These are phyloP conservation scores for honey bee (Apis mellifera) DNA, from an alignment of 1,140 invertebrate species.

Conservation along the genomic window DNA sequence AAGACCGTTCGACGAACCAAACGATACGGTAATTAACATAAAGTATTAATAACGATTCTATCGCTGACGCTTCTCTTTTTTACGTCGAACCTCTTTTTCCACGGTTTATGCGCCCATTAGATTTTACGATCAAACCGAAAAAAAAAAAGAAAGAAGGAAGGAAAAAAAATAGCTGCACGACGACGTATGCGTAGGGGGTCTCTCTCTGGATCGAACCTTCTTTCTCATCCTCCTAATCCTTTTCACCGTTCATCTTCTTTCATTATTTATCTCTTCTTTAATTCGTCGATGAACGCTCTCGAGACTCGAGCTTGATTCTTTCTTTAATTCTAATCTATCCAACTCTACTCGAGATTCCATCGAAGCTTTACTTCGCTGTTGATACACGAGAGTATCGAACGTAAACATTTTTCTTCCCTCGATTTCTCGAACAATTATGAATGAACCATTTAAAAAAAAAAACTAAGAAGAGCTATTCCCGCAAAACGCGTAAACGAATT, in stretches of 20 bases:
- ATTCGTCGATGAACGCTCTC: too few species aligned
- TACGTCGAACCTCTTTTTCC: constrained; percentile 75
- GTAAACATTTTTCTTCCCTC: too few species aligned
- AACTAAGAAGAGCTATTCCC: not conserved
- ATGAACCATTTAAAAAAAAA: not conserved
- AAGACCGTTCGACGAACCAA: constrained; percentile 74
- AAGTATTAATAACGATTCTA: constrained; percentile 79
- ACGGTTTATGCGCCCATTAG: constrained; percentile 79
- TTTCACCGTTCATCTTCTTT: not conserved
- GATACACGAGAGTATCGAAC: too few species aligned
- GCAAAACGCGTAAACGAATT: not conserved
- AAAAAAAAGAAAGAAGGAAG: too few species aligned
- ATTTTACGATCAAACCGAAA: constrained; percentile 79
- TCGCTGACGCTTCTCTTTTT: constrained; percentile 74
- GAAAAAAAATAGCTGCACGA: constrained; percentile 70
- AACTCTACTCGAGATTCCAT: too few species aligned
- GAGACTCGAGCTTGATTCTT: too few species aligned
- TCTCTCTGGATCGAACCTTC: constrained; percentile 25
- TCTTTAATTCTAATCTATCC: too few species aligned
- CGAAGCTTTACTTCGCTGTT: too few species aligned
- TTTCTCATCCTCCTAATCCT: not conserved
- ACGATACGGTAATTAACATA: constrained; percentile 80
- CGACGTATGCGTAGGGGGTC: constrained; percentile 67
- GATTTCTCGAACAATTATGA: too few species aligned
- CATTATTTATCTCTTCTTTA: too few species aligned